phyloP scores from a whole-genome alignment of 2,797 vertebrate genomes.

The Esox lucius region DNA sequence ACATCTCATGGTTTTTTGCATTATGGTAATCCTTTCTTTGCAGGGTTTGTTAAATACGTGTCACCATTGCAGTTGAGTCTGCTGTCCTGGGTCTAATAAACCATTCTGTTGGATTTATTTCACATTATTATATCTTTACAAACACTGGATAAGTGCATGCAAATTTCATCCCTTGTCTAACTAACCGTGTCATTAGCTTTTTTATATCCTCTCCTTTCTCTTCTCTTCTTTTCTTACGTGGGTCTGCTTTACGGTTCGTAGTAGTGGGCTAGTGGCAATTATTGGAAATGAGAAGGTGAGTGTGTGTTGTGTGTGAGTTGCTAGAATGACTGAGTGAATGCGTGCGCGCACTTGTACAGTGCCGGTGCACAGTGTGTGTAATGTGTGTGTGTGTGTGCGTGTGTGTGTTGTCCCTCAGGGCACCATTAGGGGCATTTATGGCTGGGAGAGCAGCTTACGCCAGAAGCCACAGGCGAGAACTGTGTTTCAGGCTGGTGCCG shows the following conservation, averaged over 20 bases:
- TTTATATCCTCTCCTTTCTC: constrained; percentile 1
- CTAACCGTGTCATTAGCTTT: constrained; percentile 21
- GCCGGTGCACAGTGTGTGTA: constrained; percentile 17
- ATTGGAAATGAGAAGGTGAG: not conserved
- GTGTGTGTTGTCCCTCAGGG: constrained; percentile 67
- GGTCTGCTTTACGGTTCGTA: constrained; percentile 4
- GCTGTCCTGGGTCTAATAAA: not conserved
- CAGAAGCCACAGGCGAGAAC: constrained; percentile 72
- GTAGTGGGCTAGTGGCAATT: too few relatives aligned
- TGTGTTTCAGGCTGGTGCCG: constrained; percentile 75
- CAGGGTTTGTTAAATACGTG: not conserved
- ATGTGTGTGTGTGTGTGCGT: constrained; percentile 35
- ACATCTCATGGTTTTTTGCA: not conserved
- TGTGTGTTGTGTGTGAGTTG: constrained; percentile 10
- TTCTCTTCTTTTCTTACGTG: constrained; percentile 5
- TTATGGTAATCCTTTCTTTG: not conserved
- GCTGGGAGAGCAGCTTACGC: constrained; percentile 75
- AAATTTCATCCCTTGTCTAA: not conserved
- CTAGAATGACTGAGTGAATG: not conserved
- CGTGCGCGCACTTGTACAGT: constrained; percentile 15
- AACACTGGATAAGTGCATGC: not conserved
- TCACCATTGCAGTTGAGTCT: not conserved
- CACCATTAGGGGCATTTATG: constrained; percentile 65
- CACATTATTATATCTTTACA: not conserved
- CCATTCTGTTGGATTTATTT: not conserved